Conservation (phyloP, 2,797 vertebrate genomes). For the Onychomys torridus region DNA sequence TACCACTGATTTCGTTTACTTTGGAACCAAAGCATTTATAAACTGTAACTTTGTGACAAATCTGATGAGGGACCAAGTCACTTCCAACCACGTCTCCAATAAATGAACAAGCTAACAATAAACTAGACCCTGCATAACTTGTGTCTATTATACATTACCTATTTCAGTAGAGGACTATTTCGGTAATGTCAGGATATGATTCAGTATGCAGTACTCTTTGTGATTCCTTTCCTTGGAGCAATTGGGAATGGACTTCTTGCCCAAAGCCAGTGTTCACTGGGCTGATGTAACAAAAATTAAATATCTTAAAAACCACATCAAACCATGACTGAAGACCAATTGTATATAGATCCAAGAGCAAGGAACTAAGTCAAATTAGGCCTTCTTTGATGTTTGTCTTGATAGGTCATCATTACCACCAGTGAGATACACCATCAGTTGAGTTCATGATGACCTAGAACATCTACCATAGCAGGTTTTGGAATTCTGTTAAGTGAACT, state of each 20-base stretch:
- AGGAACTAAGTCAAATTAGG: not conserved
- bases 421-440: not conserved
- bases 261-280: not conserved
- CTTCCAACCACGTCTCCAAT: not conserved
- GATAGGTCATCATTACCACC: not conserved
- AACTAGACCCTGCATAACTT: not conserved
- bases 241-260: not conserved
- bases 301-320: slow-evolving; percentile 7
- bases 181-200: not conserved
- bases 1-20: slow-evolving; percentile 26
- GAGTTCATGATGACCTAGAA: not conserved
- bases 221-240: not conserved
- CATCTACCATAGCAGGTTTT: not conserved
- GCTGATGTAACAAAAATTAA: slow-evolving; percentile 1
- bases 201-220: not conserved
- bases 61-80: slow-evolving; percentile 58
- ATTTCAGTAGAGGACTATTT: not conserved
- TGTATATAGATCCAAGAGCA: not conserved
- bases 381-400: not conserved
- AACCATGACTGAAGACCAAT: not conserved
- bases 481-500: not conserved
- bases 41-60: not conserved
- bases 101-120: not conserved
- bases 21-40: not conserved
- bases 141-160: not conserved